Percentiles rank a stretch among this genome's conserved stretches.
phyloP scores from a whole-genome alignment of 2,113 vertebrate species.

The Boleophthalmus pectinirostris region DNA sequence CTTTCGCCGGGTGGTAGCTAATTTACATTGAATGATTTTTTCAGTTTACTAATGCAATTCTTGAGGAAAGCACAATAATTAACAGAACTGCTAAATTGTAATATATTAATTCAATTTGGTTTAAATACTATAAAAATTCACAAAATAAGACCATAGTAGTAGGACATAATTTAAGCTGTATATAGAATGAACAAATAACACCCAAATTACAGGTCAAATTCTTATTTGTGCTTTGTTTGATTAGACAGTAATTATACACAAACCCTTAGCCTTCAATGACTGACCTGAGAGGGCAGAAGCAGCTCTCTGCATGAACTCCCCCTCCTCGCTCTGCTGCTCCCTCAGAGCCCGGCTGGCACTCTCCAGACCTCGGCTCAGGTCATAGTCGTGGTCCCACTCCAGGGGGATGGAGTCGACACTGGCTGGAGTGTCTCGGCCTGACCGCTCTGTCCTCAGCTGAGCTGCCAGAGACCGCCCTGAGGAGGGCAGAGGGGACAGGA shows the following conservation, averaged over 20 bases:
- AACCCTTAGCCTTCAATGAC: not conserved
- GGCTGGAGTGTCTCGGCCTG: conserved; percentile 91
- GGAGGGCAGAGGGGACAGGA: conserved; percentile 87
- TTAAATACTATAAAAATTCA: no score
- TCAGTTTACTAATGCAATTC: no score
- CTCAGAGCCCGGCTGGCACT: conserved; percentile 79
- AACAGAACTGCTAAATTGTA: no score
- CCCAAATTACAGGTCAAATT: not conserved
- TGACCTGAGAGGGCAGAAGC: conserved; percentile 85
- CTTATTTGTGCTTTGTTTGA: not conserved
- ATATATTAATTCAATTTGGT: no score
- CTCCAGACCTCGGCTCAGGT: conserved; percentile 94
- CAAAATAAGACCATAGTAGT: no score
- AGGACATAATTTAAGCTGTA: no score
- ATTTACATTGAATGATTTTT: no score
- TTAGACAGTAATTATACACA: not conserved
- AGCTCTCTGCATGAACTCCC: conserved; percentile 77
- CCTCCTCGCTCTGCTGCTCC: conserved; percentile 83
- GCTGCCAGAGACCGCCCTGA: conserved; percentile 89
- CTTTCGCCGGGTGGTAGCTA: no score
- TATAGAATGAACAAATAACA: no score
- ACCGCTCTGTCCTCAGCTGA: conserved; percentile 86
- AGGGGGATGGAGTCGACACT: conserved; percentile 97
- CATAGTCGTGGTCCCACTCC: conserved; percentile 99
- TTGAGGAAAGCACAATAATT: no score